Evolutionary conservation across 2,888 invertebrate species (phyloP).

Genomic region (Erpobdella octoculata): DNA sequence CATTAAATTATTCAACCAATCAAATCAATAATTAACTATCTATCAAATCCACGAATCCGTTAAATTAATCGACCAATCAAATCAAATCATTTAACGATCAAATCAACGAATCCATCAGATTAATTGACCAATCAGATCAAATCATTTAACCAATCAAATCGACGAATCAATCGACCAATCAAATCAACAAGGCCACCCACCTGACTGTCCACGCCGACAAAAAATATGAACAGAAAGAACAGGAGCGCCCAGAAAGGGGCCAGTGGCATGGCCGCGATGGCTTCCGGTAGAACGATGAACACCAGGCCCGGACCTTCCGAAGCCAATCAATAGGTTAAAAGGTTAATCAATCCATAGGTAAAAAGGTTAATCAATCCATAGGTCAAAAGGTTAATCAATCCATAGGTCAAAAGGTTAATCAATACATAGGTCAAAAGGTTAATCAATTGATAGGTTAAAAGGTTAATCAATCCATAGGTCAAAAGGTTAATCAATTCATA

Average conservation of each 20-base stretch:
- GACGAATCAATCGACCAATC: background rate
- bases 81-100: background rate
- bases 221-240: conserved; percentile 50
- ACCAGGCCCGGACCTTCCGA: conserved; percentile 52
- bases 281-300: conserved; percentile 51
- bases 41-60: background rate
- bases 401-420: no score
- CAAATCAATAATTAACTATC: no score
- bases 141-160: background rate
- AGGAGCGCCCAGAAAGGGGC: conserved; percentile 49
- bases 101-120: background rate
- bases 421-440: no score
- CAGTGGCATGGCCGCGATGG: conserved; percentile 46
- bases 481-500: no score
- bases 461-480: no score
- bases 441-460: no score
- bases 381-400: no score
- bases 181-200: conserved; percentile 35
- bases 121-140: background rate
- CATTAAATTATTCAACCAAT: no score
- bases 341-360: no score
- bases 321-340: no score
- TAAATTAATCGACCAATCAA: background rate
- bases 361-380: no score
- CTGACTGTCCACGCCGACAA: conserved; percentile 49